A percentile compares a stretch with the other conserved stretches of the same genome.
Conservation (phyloP, 2,113 vertebrate species). For the Sylvietta virens region DNA sequence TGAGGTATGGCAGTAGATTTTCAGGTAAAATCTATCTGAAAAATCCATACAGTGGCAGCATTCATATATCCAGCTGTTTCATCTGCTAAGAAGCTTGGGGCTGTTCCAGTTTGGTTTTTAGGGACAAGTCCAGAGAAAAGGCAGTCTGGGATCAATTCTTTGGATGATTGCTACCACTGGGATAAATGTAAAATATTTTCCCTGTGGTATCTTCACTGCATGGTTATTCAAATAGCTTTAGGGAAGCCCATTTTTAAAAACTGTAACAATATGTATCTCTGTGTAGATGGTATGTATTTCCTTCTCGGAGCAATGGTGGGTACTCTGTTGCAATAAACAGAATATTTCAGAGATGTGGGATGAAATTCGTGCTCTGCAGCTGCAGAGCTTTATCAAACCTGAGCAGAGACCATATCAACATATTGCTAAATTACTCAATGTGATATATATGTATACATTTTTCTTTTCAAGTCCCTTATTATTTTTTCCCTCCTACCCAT, state of each 20-base stretch:
- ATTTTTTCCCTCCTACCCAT: background rate
- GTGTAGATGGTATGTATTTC: background rate
- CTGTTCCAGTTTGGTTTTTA: background rate
- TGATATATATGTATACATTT: background rate
- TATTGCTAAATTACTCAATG: background rate
- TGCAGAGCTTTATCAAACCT: background rate
- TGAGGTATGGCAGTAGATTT: background rate
- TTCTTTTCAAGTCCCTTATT: background rate
- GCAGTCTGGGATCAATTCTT: background rate
- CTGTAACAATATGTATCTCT: background rate
- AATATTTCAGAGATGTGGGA: background rate
- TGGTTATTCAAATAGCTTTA: background rate
- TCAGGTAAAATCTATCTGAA: background rate
- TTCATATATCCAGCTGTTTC: background rate
- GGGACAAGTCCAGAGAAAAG: background rate
- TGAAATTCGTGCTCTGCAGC: background rate
- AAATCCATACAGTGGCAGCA: background rate
- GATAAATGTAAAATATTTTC: background rate
- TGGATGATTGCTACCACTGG: background rate
- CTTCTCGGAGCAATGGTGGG: background rate
- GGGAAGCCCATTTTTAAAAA: background rate
- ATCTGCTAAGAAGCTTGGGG: background rate
- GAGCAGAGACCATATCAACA: background rate
- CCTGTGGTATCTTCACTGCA: rapidly evolving
- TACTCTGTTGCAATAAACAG: background rate